phyloP scores from a whole-genome alignment of 1,140 invertebrate species.

The Chelonus insularis region DNA sequence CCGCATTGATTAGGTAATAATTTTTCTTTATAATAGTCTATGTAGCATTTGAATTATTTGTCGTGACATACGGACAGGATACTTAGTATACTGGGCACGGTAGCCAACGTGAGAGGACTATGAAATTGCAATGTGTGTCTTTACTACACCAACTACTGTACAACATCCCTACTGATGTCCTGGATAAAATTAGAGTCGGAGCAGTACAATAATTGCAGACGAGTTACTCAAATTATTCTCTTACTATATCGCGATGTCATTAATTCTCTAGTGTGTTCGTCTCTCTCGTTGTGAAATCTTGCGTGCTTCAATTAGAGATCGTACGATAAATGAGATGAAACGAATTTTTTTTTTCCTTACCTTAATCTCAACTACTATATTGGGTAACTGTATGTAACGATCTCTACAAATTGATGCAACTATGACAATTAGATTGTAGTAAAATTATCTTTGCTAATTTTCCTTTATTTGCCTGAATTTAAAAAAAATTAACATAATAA shows the following conservation, averaged over 20 bases:
- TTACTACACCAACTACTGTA: background rate
- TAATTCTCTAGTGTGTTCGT: conserved; percentile 8
- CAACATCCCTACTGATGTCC: background rate
- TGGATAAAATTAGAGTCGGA: conserved; percentile 8
- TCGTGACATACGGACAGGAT: conserved; percentile 10
- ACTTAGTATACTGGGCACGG: conserved; percentile 21
- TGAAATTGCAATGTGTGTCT: conserved; percentile 16
- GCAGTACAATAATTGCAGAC: conserved; percentile 6
- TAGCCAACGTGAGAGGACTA: conserved; percentile 13
- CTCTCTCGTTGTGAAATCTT: conserved; percentile 11
- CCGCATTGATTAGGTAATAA: background rate
- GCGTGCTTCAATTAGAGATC: conserved; percentile 25
- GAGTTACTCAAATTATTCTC: conserved; percentile 13
- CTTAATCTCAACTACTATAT: background rate
- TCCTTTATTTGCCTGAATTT: too few species aligned
- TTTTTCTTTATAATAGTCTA: conserved; percentile 4
- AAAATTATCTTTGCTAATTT: too few species aligned
- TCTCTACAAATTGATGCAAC: background rate
- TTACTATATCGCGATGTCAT: conserved; percentile 16
- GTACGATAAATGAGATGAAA: conserved; percentile 20
- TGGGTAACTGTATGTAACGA: too few species aligned
- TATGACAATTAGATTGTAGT: too few species aligned
- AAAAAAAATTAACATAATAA: too few species aligned
- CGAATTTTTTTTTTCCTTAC: conserved; percentile 7
- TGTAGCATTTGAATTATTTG: conserved; percentile 1